Evolutionary conservation across 2,113 vertebrate genomes (phyloP), one percentile per base, ranked within the genome.

Genomic region (Xyrauchen texanus): DNA sequence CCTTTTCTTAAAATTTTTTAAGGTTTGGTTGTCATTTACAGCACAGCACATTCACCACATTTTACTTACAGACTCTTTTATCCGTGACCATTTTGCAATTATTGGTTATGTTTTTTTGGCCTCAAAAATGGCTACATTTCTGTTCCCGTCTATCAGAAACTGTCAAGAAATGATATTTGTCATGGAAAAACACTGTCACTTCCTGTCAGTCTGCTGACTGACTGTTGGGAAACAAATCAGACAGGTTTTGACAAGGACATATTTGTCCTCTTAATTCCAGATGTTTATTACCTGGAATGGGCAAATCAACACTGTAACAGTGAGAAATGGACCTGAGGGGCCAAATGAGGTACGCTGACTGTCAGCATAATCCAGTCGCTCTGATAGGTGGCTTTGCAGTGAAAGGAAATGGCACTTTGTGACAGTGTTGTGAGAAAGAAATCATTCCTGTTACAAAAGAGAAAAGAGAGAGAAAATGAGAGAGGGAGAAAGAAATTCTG

Each of bases 331-430:
- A 51, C 79, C 63, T 13, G 15, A 21, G 72, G 72, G 52, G 57
- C 68, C 10, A 11, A 79, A 66, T 8, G 42, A 62, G 6, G 60
- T 58, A 53, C 7, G 5, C 69, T 47, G 79, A 74, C 74, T 67
- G 58, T 74, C 13, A 42, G 68, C 46, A 45, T 84, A 83, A 82
- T 84, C 70, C 69, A 62, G 66, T 84, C 60, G 63, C 74, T 82
- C 83, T 82, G 82, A 77, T 70, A 77, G 78, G 51, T 80, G 80
- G 64, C 68, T 85, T 84, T 81, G 68, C 13, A 7, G 10, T 74
- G 57, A 79, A 62, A 10, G 61, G 81, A 84, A 82, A 83, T 69
- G 66, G 77, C 84, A 82, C 67, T 77, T 75, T 81, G 61, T 44
- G 60, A 70, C 82, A 63, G 68, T 81, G 76, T 49, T 55, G 62